Evolutionary conservation across 2,797 vertebrate genomes (phyloP).

Genomic region (Trichosurus vulpecula): DNA sequence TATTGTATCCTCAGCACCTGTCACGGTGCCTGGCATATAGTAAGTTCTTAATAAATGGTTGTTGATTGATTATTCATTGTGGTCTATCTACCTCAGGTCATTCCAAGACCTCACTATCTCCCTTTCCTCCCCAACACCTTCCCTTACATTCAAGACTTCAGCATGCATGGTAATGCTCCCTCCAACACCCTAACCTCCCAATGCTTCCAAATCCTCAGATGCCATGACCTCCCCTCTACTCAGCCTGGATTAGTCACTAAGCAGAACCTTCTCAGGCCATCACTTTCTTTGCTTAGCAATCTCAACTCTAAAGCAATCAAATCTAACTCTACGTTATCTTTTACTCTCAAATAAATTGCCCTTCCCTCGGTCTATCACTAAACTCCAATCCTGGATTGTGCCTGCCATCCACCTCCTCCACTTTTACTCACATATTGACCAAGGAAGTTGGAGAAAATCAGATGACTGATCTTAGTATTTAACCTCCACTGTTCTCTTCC

Average conservation of each 20-base stretch:
- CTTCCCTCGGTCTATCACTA: background rate
- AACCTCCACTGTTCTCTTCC: background rate
- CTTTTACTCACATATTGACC: background rate
- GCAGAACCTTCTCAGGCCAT: background rate
- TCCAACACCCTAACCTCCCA: background rate
- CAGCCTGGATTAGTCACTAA: background rate
- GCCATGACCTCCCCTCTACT: background rate
- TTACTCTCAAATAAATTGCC: background rate
- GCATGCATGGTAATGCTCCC: background rate
- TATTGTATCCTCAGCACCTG: background rate
- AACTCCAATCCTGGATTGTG: background rate
- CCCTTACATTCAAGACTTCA: background rate
- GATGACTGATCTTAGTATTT: background rate
- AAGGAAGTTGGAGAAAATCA: background rate
- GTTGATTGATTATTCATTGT: background rate
- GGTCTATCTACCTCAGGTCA: background rate
- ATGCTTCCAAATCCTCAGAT: background rate
- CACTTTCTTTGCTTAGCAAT: background rate
- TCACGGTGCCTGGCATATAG: background rate
- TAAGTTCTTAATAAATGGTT: background rate
- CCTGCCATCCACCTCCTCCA: background rate
- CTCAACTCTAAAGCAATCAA: background rate
- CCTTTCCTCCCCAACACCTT: background rate
- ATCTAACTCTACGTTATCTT: background rate
- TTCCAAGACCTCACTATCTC: background rate